These are phyloP conservation scores for Notechis scutatus DNA, from an alignment of 2,113 vertebrate species.

Conservation along the genomic window DNA sequence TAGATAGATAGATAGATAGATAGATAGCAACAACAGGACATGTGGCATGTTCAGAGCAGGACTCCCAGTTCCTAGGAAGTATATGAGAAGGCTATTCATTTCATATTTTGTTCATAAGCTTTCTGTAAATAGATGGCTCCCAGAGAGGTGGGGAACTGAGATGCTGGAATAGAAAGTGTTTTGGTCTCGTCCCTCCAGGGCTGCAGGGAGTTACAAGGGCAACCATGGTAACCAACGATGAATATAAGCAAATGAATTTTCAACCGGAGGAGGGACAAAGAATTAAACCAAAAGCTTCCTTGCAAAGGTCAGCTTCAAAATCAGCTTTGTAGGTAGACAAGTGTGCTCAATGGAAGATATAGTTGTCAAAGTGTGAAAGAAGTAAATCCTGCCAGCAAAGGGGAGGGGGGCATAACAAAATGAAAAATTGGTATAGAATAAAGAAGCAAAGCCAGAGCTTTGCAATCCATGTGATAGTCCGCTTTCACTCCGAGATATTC, in stretches of 20 bases:
- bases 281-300: neutral
- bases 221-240: neutral
- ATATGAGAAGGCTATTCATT: neutral
- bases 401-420: neutral
- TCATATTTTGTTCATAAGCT: neutral
- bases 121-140: neutral
- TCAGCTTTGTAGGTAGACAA: neutral
- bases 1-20: neutral
- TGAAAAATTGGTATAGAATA: fast-evolving
- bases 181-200: neutral
- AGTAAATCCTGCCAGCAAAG: neutral
- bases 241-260: neutral
- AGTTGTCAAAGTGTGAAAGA: neutral
- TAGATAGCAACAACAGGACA: neutral
- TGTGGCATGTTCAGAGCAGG: neutral
- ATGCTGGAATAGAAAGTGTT: neutral
- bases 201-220: neutral
- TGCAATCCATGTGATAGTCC: neutral
- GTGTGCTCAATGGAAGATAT: neutral
- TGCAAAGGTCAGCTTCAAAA: neutral
- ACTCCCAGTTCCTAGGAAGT: neutral
- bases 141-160: neutral
- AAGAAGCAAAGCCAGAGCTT: neutral
- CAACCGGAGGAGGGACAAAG: neutral
- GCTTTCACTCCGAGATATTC: neutral